Conservation (phyloP, 1,140 invertebrate species). For the Drosophila rufa region DNA sequence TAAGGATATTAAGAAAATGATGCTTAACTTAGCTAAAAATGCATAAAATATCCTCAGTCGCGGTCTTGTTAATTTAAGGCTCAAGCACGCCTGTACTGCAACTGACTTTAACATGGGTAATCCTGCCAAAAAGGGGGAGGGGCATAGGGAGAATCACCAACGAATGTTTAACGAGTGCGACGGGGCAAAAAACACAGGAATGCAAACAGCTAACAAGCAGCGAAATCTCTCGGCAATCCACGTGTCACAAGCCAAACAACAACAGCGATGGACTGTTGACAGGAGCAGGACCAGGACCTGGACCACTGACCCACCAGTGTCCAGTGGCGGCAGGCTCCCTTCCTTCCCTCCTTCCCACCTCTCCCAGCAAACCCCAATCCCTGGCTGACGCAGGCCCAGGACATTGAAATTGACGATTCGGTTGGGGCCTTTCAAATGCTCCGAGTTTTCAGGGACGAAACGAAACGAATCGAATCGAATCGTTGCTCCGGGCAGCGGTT, state of each 20-base stretch:
- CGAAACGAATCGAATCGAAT: constrained; percentile 12
- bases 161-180: constrained; percentile 28
- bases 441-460: constrained; percentile 4
- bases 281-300: constrained; percentile 21
- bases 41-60: no score
- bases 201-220: constrained; percentile 29
- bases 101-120: neutral
- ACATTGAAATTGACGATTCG: constrained; percentile 26
- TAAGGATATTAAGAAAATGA: no score
- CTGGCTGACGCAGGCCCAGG: neutral
- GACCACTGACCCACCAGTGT: constrained; percentile 14
- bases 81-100: neutral
- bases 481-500: constrained; percentile 36
- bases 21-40: neutral
- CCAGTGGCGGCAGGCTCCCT: neutral
- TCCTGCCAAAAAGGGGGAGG: neutral
- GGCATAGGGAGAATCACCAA: neutral
- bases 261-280: constrained; percentile 18
- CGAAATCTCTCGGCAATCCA: constrained; percentile 38
- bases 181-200: constrained; percentile 11
- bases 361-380: no score
- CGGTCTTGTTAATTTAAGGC: neutral
- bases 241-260: constrained; percentile 43
- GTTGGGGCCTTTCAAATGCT: constrained; percentile 11
- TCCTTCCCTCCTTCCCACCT: neutral